Base-by-base conservation (phyloP, 1,140 invertebrate genomes). In the Teleopsis dalmanni region DNA sequence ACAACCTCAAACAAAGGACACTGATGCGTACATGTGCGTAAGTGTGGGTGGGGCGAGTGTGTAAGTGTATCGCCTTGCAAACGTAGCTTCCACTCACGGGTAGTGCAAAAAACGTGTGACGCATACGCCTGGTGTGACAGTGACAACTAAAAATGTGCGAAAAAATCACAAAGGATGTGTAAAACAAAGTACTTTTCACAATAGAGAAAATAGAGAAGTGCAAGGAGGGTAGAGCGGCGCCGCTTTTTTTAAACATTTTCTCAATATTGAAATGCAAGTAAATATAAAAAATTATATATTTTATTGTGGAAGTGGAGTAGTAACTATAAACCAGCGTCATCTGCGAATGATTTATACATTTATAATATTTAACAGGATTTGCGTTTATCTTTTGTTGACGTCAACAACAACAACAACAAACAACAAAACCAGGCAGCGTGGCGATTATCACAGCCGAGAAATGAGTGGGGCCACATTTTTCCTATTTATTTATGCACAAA, bases 331-430 rank as follows among this genome's bases (percentile, higher is more conserved):
- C 33, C 4, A 42, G 38, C 38, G 47, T 23, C 47, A 48, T 48
- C 47, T 48, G 47, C 38, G 33, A 48, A 48, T 48, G 47, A 48
- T 48, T 48, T 48, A 48, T 48, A 41, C 33, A 14, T 42, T 48
- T 34, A 34, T 42, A 29, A 43, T 31, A 31, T 43, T 31, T 43
- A 18, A 19, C 18, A 29, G 25, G 3, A 43, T 43, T 43, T 31
- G 5, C 21, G 41, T 27, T 29, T 43, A 43, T 43, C 41, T n/a
- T n/a, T 21, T 43, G 41, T 14, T 23, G 31, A 43, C 13, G 16
- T 2, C 11, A 31, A 29, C 7, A 29, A 29, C 7, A 13, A 8
- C 27, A 29, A 7, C 27, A 42, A 42, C 11, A 13, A 29, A 10
- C 14, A 23, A 13, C 33, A 34, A 34, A 34, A 34, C 33, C 18